These are phyloP conservation scores for Thymelicus acteon DNA, from an alignment of 2,888 invertebrate species.

Conservation along the genomic window DNA sequence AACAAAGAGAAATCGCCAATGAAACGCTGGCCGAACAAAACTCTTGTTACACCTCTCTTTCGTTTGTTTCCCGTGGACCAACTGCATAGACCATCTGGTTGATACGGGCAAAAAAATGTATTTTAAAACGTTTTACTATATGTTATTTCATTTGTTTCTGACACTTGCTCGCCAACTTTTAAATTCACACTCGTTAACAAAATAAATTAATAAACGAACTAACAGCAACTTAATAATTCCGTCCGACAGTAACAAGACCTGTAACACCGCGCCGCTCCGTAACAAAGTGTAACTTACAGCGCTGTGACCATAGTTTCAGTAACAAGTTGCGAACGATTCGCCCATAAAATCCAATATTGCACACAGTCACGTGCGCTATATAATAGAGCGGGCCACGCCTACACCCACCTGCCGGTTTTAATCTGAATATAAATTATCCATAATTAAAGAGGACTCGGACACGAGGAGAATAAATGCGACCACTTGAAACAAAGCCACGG, in stretches of 20 bases:
- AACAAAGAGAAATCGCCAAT: too few relatives aligned
- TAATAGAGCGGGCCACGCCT: conserved; percentile 56
- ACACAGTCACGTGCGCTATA: conserved; percentile 65
- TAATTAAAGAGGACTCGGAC: conserved; percentile 83
- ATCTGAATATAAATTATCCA: conserved; percentile 84
- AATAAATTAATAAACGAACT: too few relatives aligned
- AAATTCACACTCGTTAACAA: too few relatives aligned
- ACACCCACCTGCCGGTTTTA: conserved; percentile 75
- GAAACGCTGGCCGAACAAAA: too few relatives aligned
- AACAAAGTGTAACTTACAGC: background rate
- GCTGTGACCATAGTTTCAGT: conserved; percentile 1
- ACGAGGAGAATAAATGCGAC: conserved; percentile 80
- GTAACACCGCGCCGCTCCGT: background rate
- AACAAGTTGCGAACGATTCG: conserved; percentile 39
- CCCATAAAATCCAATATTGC: conserved; percentile 56
- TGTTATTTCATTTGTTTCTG: too few relatives aligned
- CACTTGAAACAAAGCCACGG: conserved; percentile 78
- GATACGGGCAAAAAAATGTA: too few relatives aligned
- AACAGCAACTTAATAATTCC: too few relatives aligned
- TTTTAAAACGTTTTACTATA: too few relatives aligned
- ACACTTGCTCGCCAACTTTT: too few relatives aligned
- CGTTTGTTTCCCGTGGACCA: too few relatives aligned
- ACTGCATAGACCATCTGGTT: too few relatives aligned
- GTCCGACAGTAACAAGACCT: background rate
- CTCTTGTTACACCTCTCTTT: too few relatives aligned